Percentiles rank a stretch among this genome's conserved stretches.
These are phyloP conservation scores for Hipparchia semele DNA, from an alignment of 2,888 invertebrate genomes.

Conservation along the genomic window DNA sequence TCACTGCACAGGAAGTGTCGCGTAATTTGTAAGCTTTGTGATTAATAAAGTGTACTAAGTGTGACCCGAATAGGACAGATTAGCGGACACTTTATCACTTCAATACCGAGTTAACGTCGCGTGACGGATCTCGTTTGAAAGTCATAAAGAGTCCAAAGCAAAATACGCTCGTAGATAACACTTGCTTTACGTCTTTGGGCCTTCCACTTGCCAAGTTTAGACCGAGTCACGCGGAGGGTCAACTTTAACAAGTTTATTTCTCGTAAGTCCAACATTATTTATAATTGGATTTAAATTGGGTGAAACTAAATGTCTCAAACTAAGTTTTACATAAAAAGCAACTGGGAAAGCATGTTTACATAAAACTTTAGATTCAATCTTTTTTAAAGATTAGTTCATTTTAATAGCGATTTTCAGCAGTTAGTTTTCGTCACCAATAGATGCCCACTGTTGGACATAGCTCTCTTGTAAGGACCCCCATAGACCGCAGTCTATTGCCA, in stretches of 20 bases:
- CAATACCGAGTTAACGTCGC: conserved; percentile 81
- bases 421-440: no score
- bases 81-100: conserved; percentile 83
- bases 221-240: conserved; percentile 64
- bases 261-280: conserved; percentile 69
- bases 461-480: no score
- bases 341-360: neutral
- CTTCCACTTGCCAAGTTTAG: conserved; percentile 78
- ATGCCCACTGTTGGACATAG: no score
- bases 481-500: no score
- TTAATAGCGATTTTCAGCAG: no score
- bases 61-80: conserved; percentile 82
- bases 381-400: no score
- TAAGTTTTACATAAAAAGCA: conserved; percentile 41
- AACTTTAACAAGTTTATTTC: conserved; percentile 69
- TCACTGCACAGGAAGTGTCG: conserved; percentile 79
- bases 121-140: conserved; percentile 83
- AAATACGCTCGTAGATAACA: conserved; percentile 81
- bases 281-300: conserved; percentile 75
- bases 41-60: conserved; percentile 83
- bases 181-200: conserved; percentile 77
- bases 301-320: neutral
- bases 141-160: conserved; percentile 83
- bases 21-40: conserved; percentile 83
- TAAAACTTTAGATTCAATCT: neutral